Evolutionary conservation across 1,140 invertebrate genomes (phyloP).

Genomic region (Galleria mellonella): DNA sequence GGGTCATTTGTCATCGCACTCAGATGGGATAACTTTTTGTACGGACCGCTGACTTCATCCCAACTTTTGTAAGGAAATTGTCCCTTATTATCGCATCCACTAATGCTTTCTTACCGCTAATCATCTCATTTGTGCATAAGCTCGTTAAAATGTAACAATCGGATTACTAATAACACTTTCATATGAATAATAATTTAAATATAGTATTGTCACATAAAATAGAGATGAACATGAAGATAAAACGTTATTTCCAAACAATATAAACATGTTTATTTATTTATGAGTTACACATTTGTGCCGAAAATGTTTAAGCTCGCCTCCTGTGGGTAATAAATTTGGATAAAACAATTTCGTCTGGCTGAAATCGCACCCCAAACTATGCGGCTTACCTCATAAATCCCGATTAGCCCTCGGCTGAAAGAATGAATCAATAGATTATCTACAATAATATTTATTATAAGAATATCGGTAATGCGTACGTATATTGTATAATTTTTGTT

Average conservation of each 20-base stretch:
- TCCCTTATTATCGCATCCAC: conserved; percentile 37
- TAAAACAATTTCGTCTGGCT: conserved; percentile 52
- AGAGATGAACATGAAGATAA: conserved; percentile 1
- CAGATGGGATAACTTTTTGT: conserved; percentile 63
- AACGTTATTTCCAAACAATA: too few species aligned
- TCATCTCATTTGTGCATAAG: conserved; percentile 20
- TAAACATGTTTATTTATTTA: conserved; percentile 21
- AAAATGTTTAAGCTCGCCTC: conserved; percentile 41
- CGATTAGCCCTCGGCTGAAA: conserved; percentile 38
- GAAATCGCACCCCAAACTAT: conserved; percentile 38
- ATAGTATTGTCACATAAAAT: conserved; percentile 8
- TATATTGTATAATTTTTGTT: too few species aligned
- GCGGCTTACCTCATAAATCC: conserved; percentile 43
- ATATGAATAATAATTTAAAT: too few species aligned
- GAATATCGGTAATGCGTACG: conserved; percentile 6
- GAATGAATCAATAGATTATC: conserved; percentile 41
- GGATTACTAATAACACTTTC: not conserved
- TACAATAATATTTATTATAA: conserved; percentile 22
- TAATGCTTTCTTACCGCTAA: conserved; percentile 31
- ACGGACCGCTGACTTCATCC: conserved; percentile 52
- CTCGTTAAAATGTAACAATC: conserved; percentile 3
- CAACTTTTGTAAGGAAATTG: conserved; percentile 50
- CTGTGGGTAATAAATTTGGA: conserved; percentile 49
- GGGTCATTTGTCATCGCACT: conserved; percentile 61
- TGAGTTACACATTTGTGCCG: conserved; percentile 28